Evolutionary conservation across 2,797 vertebrate genomes (phyloP), one percentile per base, ranked within the genome.

Genomic region (Hipposideros larvatus): DNA sequence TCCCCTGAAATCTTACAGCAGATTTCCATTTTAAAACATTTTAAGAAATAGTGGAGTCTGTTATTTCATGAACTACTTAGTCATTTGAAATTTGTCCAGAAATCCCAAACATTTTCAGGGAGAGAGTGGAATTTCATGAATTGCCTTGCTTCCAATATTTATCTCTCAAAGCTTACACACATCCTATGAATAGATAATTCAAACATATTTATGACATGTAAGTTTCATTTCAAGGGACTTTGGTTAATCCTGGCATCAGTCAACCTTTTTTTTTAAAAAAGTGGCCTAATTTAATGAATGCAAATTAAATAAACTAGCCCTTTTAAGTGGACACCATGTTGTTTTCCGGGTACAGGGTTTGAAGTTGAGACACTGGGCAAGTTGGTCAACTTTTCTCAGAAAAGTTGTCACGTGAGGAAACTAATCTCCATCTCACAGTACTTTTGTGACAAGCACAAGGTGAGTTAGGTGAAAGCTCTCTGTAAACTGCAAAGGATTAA

Each of bases 71-170:
- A 78, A 84, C 53, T 73, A 65, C 0, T 31, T 34, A 37, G 57
- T 87, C 53, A 87, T 26, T 88, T 82, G 55, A 70, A 87, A 87
- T 90, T 90, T 79, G 24, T 66, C 83, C 95, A 78, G 87, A 84
- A 90, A 87, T 85, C 4, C 8, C 85, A 80, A 59, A 65, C 11
- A 21, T 77, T 66, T 94, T 51, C 13, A 18, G 28, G n/a, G 53
- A 90, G 61, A 91, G n/a, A 57, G 55, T n/a, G 34, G 2, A 34
- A 80, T 70, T 75, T 89, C 31, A 63, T 86, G 28, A 93, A 87
- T 95, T 84, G 53, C 34, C 28, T 84, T 48, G 24, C 19, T 91
- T 5, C 51, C 34, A 19, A 13, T 84, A 93, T 84, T 77, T 73
- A 46, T 18, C 18, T 83, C 11, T 46, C 21, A 87, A 86, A 65